phyloP scores from a whole-genome alignment of 2,888 invertebrate genomes.

The Euproctis similis region DNA sequence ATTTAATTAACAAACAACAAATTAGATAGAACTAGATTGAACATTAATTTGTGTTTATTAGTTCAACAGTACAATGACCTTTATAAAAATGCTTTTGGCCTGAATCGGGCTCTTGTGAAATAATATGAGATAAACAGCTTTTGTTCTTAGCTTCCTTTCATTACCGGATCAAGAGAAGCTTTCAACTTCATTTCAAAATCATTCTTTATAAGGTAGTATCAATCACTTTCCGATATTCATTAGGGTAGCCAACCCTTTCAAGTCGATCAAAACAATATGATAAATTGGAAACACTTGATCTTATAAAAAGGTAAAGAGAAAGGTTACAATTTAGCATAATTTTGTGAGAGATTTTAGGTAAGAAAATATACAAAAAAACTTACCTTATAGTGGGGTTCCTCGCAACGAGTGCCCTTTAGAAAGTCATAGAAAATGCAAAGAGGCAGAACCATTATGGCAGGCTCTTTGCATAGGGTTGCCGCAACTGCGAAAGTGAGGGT shows the following conservation, averaged over 20 bases:
- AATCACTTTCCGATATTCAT: constrained; percentile 27
- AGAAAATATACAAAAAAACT: too few species aligned
- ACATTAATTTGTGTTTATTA: too few species aligned
- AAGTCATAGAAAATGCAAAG: constrained; percentile 94
- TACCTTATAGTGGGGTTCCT: constrained; percentile 75
- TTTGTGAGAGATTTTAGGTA: too few species aligned
- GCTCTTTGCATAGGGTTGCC: constrained; percentile 96
- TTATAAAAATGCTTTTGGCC: background rate
- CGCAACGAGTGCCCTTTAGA: constrained; percentile 72
- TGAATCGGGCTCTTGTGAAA: constrained; percentile 3
- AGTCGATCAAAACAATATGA: constrained; percentile 33
- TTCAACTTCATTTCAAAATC: constrained; percentile 16
- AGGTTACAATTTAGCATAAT: too few species aligned
- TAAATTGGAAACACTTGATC: constrained; percentile 36
- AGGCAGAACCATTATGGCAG: constrained; percentile 93
- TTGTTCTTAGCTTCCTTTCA: constrained; percentile 14
- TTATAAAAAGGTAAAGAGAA: too few species aligned
- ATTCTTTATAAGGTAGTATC: constrained; percentile 19
- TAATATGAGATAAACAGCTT: constrained; percentile 12
- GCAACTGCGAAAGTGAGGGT: constrained; percentile 81
- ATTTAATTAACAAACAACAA: too few species aligned
- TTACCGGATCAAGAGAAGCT: constrained; percentile 12
- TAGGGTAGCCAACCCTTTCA: constrained; percentile 33
- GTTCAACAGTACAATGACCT: background rate
- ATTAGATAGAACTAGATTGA: too few species aligned